phyloP scores from a whole-genome alignment of 2,888 invertebrate genomes.

The Monoplex corrugatus region DNA sequence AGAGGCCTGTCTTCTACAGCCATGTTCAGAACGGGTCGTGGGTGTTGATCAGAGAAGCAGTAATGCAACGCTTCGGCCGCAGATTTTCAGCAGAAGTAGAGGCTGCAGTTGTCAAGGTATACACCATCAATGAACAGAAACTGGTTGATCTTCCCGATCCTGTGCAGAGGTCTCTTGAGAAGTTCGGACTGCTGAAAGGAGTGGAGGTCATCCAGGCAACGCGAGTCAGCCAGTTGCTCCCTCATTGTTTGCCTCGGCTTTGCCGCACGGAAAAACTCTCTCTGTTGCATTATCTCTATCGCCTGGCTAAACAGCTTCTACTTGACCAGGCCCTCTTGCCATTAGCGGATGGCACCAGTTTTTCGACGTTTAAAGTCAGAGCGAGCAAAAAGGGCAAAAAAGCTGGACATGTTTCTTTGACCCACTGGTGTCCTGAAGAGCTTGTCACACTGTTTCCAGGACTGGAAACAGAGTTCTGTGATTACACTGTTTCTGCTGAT shows the following conservation, averaged over 20 bases:
- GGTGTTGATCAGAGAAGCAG: background rate
- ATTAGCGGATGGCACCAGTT: background rate
- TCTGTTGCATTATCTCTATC: background rate
- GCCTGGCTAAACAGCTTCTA: background rate
- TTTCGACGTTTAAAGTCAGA: background rate
- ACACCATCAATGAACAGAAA: background rate
- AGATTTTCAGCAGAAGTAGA: background rate
- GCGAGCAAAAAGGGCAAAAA: background rate
- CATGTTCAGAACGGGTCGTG: background rate
- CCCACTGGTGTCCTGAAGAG: conserved; percentile 2
- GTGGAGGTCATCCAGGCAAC: background rate
- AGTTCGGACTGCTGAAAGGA: background rate
- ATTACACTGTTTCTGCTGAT: background rate
- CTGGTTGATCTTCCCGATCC: conserved; percentile 21
- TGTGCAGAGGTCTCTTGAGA: background rate
- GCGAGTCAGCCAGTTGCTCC: background rate
- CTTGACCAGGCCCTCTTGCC: background rate
- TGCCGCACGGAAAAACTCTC: background rate
- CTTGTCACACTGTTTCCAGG: background rate
- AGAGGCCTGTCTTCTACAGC: background rate
- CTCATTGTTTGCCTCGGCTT: background rate
- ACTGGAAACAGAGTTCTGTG: conserved; percentile 19
- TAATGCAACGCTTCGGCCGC: background rate
- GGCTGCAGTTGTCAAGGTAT: conserved; percentile 17
- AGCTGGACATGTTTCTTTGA: background rate